phyloP scores from a whole-genome alignment of 2,888 invertebrate genomes.

The Ephialtes manifestator region DNA sequence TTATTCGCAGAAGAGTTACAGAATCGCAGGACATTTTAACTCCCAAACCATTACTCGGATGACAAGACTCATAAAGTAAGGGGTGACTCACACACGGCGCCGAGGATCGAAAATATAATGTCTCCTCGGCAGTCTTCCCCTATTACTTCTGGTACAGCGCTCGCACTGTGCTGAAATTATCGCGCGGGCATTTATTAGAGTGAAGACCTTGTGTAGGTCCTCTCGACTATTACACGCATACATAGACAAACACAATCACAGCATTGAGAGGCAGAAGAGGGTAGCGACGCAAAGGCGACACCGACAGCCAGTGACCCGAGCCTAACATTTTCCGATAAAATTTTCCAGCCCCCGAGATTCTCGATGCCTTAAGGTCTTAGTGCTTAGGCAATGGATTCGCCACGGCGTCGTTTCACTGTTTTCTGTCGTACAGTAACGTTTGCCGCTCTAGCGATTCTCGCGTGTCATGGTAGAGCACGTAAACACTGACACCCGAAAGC shows the following conservation, averaged over 20 bases:
- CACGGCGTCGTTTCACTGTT: slow-evolving; percentile 19
- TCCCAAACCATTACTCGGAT: background rate
- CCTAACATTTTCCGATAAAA: slow-evolving; percentile 69
- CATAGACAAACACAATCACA: slow-evolving; percentile 17
- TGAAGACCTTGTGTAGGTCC: slow-evolving; percentile 23
- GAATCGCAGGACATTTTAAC: background rate
- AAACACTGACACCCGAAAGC: slow-evolving; percentile 25
- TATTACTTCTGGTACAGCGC: slow-evolving; percentile 64
- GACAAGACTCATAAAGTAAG: background rate
- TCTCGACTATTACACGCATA: slow-evolving; percentile 6
- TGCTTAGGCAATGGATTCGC: slow-evolving; percentile 43
- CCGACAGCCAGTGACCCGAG: slow-evolving; percentile 70
- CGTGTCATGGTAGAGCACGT: slow-evolving; percentile 40
- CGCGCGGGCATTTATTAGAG: slow-evolving; percentile 59
- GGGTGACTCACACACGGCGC: background rate
- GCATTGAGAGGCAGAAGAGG: background rate
- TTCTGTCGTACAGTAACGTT: slow-evolving; percentile 11
- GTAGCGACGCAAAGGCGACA: slow-evolving; percentile 40
- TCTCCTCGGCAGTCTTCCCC: slow-evolving; percentile 31
- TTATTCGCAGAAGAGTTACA: background rate
- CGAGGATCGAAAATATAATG: slow-evolving; percentile 42
- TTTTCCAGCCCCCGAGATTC: slow-evolving; percentile 66
- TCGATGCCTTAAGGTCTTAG: slow-evolving; percentile 56
- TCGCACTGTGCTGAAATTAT: slow-evolving; percentile 62
- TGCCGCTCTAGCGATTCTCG: slow-evolving; percentile 40